Percentiles rank a stretch among this genome's conserved stretches.
Evolutionary conservation across 2,888 invertebrate genomes (phyloP).

Genomic region (Bellardia bayeri): DNA sequence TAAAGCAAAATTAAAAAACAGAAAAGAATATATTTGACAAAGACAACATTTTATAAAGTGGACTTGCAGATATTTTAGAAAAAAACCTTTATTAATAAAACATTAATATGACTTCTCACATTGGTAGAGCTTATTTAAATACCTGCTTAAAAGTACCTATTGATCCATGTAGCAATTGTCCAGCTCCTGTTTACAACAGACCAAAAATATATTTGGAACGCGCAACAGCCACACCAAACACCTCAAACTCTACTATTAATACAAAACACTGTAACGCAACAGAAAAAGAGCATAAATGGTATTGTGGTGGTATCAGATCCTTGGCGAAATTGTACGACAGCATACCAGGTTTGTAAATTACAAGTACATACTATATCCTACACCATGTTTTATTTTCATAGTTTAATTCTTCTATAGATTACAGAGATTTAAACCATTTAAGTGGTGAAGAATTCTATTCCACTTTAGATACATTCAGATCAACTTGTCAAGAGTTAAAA

Average conservation of each 20-base stretch:
- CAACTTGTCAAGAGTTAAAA: conserved; percentile 80
- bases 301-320: conserved; percentile 85
- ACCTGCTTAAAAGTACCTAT: conserved; percentile 90
- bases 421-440: conserved; percentile 90
- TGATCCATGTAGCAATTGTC: conserved; percentile 89
- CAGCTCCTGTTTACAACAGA: conserved; percentile 89
- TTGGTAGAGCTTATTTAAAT: conserved; percentile 88
- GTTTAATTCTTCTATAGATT: conserved; percentile 84
- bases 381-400: background rate
- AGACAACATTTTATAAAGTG: conserved; percentile 2
- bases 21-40: background rate
- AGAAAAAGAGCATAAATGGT: conserved; percentile 73
- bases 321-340: conserved; percentile 90
- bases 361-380: background rate
- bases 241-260: background rate
- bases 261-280: conserved; percentile 32
- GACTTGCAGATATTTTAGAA: background rate
- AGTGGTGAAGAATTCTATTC: conserved; percentile 90
- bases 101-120: conserved; percentile 85
- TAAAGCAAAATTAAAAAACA: conserved; percentile 53
- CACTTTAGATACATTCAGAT: conserved; percentile 86
- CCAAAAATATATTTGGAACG: conserved; percentile 80
- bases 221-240: conserved; percentile 70
- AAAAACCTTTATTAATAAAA: background rate
- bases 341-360: conserved; percentile 86